Percentiles rank a stretch among this genome's conserved stretches.
These are phyloP conservation scores for Vandiemenella viatica DNA, from an alignment of 2,888 invertebrate species.

Conservation along the genomic window DNA sequence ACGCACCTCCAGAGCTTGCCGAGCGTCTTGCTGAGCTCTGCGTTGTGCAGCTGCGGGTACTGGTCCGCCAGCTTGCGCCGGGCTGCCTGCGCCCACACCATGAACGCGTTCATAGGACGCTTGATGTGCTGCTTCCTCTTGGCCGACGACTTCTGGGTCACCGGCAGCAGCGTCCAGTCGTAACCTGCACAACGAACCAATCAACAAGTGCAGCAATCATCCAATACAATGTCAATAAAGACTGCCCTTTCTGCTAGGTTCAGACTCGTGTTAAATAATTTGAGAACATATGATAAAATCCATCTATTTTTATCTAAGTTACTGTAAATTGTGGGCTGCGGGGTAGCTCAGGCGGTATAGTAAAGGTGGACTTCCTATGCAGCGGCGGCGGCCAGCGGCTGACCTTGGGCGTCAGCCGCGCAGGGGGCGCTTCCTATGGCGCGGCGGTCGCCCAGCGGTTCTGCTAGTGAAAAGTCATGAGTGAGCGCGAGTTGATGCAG, in stretches of 20 bases:
- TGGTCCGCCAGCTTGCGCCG: conserved; percentile 34
- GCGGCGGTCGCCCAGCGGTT: too few relatives aligned
- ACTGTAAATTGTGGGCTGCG: too few relatives aligned
- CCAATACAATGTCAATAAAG: not conserved
- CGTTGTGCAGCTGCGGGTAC: conserved; percentile 37
- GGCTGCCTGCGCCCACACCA: conserved; percentile 41
- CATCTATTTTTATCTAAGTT: too few relatives aligned
- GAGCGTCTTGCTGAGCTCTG: conserved; percentile 37
- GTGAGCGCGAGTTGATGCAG: too few relatives aligned
- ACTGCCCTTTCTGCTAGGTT: not conserved
- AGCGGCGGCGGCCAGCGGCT: too few relatives aligned
- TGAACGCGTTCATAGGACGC: conserved; percentile 39
- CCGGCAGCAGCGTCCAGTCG: conserved; percentile 34
- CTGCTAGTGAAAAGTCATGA: too few relatives aligned
- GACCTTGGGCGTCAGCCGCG: too few relatives aligned
- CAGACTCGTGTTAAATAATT: not conserved
- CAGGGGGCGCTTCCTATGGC: too few relatives aligned
- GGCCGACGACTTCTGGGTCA: conserved; percentile 27
- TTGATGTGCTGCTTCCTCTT: conserved; percentile 34
- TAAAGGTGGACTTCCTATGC: too few relatives aligned
- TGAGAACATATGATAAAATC: not conserved
- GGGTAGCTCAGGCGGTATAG: too few relatives aligned
- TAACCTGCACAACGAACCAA: conserved; percentile 21
- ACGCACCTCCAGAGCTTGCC: conserved; percentile 38
- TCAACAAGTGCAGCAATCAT: not conserved